Base-by-base conservation (phyloP, 2,888 invertebrate genomes). In the Trachelus stipa region DNA sequence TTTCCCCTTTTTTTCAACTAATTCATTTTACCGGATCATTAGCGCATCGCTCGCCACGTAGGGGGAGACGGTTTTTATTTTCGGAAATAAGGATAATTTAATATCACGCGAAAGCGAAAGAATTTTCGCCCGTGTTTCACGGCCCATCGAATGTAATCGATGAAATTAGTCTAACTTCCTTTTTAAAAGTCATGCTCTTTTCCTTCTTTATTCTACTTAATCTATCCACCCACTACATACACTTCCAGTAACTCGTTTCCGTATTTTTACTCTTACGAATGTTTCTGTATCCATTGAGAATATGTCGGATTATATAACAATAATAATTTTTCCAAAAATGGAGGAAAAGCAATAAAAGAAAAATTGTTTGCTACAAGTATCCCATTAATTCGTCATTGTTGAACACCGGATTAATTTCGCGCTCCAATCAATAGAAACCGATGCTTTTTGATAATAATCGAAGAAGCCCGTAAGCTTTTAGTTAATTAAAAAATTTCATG, bases 21-120 rank as follows among this genome's bases (percentile, higher is more conserved):
- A 85, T 84, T 86, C 84, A 82, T 85, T 84, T 86, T 86, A 85
- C 83, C 88, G 87, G 87, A 86, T 85, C 82, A 75, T 82, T 84
- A 85, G 84, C 86, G 85, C 83, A 85, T 87, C 86, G 84, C 81
- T 85, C 87, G 85, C 87, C 86, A 88, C 85, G 82, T 86, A 80
- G 80, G 83, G 83, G 84, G 83, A 82, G 83, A 80, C 79, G 81
- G 81, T 81, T 86, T 56, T 40, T 40, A 56, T 23, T n/a, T 56
- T 30, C 33, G 15, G 31, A 75, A 34, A 56, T 23, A 56, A 56
- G 56, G 56, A 56, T 56, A 56, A 56, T 56, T 23, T 56, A 56
- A 56, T 56, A 56, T 56, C 56, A 56, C 56, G 56, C 56, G 23
- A 56, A 56, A 56, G 56, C 56, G 23, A 23, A 23, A 23, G 56